These are phyloP conservation scores for Andrena hattorfiana DNA, from an alignment of 2,888 invertebrate genomes.

Conservation along the genomic window DNA sequence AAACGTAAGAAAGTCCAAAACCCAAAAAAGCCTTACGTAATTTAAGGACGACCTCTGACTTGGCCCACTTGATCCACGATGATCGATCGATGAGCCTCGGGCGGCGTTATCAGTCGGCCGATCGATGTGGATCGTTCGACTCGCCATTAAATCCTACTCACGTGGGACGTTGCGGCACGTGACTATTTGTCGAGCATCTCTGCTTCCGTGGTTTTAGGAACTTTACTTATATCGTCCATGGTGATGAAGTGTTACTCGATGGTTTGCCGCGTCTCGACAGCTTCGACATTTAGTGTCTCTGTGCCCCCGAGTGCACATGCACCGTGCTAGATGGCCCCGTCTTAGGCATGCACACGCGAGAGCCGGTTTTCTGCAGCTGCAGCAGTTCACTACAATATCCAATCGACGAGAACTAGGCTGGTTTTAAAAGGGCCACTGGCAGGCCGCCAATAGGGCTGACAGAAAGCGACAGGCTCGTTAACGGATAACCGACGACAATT, in stretches of 20 bases:
- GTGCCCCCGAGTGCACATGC: too few relatives aligned
- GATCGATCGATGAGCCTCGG: neutral
- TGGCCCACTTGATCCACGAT: neutral
- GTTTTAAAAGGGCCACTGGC: conserved; percentile 77
- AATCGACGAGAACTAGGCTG: conserved; percentile 72
- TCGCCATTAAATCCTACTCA: too few relatives aligned
- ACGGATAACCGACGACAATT: conserved; percentile 75
- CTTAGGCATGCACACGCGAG: conserved; percentile 43
- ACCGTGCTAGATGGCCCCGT: neutral
- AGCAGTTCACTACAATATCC: conserved; percentile 73
- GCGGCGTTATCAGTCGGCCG: neutral
- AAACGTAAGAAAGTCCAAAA: too few relatives aligned
- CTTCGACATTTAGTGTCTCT: too few relatives aligned
- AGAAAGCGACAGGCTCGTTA: conserved; percentile 70
- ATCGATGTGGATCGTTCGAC: neutral
- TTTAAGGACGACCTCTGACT: too few relatives aligned
- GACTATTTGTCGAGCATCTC: too few relatives aligned
- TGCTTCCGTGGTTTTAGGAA: too few relatives aligned
- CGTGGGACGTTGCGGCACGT: too few relatives aligned
- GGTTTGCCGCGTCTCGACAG: too few relatives aligned
- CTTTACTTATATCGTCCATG: neutral
- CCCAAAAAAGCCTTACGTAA: too few relatives aligned
- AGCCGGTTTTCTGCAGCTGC: conserved; percentile 48
- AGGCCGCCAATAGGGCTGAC: conserved; percentile 72
- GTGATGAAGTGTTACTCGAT: neutral